phyloP scores from a whole-genome alignment of 2,113 vertebrate species.

The Etheostoma cragini region DNA sequence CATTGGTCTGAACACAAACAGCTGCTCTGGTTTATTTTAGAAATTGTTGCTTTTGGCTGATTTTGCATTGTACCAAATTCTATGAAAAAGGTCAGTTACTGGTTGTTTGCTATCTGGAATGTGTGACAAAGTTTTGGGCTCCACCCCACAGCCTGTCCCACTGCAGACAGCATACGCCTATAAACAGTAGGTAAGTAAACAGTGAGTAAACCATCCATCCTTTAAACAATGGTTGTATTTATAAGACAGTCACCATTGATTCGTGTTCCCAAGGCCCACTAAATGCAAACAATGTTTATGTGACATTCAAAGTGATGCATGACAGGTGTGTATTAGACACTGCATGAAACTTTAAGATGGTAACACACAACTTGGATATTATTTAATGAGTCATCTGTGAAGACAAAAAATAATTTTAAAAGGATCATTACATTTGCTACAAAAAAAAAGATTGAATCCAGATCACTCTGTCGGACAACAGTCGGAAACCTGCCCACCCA shows the following conservation, averaged over 20 bases:
- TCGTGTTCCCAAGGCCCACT: neutral
- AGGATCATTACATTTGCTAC: neutral
- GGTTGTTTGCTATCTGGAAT: neutral
- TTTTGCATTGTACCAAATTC: neutral
- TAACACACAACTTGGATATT: neutral
- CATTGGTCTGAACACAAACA: too few species aligned
- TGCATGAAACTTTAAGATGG: neutral
- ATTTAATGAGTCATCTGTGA: neutral
- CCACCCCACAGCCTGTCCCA: neutral
- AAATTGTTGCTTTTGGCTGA: neutral
- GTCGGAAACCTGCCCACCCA: neutral
- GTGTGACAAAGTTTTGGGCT: neutral
- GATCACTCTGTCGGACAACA: neutral
- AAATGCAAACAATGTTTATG: neutral
- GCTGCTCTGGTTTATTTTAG: too few species aligned
- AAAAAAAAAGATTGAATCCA: neutral
- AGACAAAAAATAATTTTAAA: neutral
- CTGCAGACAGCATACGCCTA: constrained; percentile 5
- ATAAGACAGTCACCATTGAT: neutral
- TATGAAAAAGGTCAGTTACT: neutral
- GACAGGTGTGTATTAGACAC: too few species aligned
- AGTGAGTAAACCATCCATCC: neutral
- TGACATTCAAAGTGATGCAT: neutral
- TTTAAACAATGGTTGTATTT: constrained; percentile 18
- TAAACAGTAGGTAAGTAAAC: neutral